These are phyloP conservation scores for Troides oblongomaculatus DNA, from an alignment of 2,888 invertebrate genomes.

Conservation along the genomic window DNA sequence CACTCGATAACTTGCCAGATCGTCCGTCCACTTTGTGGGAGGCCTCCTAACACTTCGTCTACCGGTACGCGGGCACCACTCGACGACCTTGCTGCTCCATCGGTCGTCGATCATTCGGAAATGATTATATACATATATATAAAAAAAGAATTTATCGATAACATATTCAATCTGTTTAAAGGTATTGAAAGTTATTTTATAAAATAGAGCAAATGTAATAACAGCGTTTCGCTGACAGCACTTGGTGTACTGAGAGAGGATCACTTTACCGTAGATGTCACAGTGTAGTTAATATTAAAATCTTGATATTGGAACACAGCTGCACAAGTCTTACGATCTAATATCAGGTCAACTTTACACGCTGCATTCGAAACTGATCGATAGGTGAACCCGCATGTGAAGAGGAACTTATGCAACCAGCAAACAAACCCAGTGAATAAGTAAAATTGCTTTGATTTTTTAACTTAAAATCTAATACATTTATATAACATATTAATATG, in stretches of 20 bases:
- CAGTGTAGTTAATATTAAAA: not conserved
- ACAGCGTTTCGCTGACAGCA: too few species aligned
- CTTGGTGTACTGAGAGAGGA: not conserved
- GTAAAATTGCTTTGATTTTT: constrained; percentile 3
- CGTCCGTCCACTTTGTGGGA: too few species aligned
- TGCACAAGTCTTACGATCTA: constrained; percentile 6
- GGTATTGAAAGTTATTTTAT: too few species aligned
- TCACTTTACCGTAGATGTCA: not conserved
- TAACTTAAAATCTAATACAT: not conserved
- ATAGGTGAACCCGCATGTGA: constrained; percentile 18
- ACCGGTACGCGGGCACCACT: too few species aligned
- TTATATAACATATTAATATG: not conserved
- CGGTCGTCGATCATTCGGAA: too few species aligned
- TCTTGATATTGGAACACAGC: constrained; percentile 3
- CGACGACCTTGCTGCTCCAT: too few species aligned
- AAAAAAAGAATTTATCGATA: too few species aligned
- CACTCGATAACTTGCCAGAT: too few species aligned
- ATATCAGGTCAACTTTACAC: constrained; percentile 5
- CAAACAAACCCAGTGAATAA: not conserved
- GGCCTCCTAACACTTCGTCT: too few species aligned
- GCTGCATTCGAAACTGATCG: constrained; percentile 21
- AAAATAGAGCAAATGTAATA: too few species aligned
- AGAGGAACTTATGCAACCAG: constrained; percentile 14
- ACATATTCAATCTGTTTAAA: too few species aligned
- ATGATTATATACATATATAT: too few species aligned